A percentile compares a stretch with the other conserved stretches of the same genome.
Evolutionary conservation across 2,113 vertebrate species (phyloP).

Genomic region (Phalacrocorax carbo): DNA sequence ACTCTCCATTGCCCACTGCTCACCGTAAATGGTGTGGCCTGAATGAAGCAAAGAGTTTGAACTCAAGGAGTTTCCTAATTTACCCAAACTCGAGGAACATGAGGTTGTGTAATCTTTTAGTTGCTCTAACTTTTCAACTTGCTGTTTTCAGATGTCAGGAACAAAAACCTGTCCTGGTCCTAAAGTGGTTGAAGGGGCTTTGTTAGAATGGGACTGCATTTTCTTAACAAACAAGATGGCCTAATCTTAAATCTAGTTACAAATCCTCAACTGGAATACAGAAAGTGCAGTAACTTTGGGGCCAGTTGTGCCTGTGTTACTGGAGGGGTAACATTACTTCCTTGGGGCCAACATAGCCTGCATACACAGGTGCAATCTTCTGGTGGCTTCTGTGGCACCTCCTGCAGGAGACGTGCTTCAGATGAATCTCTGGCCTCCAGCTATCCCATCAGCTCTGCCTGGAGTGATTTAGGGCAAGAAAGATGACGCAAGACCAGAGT

Average conservation of each 20-base stretch:
- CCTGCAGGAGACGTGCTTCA: neutral
- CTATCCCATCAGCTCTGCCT: neutral
- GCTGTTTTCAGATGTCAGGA: neutral
- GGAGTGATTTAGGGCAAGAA: neutral
- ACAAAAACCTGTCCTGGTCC: neutral
- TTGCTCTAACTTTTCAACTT: neutral
- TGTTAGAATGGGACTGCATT: neutral
- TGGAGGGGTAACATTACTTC: neutral
- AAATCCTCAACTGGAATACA: neutral
- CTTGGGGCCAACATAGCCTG: neutral
- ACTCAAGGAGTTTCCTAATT: neutral
- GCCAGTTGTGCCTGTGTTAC: neutral
- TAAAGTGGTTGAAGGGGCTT: neutral
- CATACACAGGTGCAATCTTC: neutral
- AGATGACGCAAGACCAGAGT: neutral
- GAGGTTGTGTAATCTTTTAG: neutral
- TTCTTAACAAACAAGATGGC: neutral
- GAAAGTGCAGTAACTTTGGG: neutral
- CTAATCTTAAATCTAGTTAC: neutral
- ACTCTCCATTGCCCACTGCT: neutral
- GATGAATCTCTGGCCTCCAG: neutral
- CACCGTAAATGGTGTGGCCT: neutral
- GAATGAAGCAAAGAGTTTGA: neutral
- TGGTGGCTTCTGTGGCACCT: neutral
- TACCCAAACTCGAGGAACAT: neutral